These are phyloP conservation scores for Haemorhous mexicanus DNA, from an alignment of 2,113 vertebrate genomes.

Conservation along the genomic window DNA sequence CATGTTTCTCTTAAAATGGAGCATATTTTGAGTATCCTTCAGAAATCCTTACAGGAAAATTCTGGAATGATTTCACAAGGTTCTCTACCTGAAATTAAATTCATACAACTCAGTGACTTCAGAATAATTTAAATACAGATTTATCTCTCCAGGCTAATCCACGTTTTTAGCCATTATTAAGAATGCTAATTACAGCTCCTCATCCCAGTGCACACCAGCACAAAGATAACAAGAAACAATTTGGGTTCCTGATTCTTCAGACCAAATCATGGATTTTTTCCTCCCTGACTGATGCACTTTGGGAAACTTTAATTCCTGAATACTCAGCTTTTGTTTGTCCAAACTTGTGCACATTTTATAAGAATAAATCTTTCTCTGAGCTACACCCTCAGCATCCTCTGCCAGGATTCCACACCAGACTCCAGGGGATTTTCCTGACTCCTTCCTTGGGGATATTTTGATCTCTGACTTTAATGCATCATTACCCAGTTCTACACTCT, in stretches of 20 bases:
- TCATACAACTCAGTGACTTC: not conserved
- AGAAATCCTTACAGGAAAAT: not conserved
- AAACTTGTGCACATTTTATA: not conserved
- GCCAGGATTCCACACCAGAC: not conserved
- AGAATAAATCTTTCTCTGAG: not conserved
- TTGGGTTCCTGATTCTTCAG: not conserved
- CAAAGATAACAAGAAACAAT: not conserved
- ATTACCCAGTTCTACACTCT: not conserved
- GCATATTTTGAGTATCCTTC: not conserved
- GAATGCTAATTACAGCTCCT: not conserved
- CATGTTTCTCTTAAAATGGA: not conserved
- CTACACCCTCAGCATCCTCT: not conserved
- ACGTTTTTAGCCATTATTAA: not conserved
- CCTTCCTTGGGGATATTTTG: not conserved
- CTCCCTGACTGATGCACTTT: not conserved
- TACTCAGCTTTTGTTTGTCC: not conserved
- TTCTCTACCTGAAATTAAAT: not conserved
- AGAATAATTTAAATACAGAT: not conserved
- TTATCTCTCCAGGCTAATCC: not conserved
- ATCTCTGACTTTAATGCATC: not conserved
- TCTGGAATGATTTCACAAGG: not conserved
- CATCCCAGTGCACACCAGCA: not conserved
- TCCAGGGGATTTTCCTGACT: not conserved
- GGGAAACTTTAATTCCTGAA: not conserved
- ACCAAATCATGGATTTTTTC: not conserved